These are phyloP conservation scores for Malurus melanocephalus DNA, from an alignment of 2,113 vertebrate genomes.

Conservation along the genomic window DNA sequence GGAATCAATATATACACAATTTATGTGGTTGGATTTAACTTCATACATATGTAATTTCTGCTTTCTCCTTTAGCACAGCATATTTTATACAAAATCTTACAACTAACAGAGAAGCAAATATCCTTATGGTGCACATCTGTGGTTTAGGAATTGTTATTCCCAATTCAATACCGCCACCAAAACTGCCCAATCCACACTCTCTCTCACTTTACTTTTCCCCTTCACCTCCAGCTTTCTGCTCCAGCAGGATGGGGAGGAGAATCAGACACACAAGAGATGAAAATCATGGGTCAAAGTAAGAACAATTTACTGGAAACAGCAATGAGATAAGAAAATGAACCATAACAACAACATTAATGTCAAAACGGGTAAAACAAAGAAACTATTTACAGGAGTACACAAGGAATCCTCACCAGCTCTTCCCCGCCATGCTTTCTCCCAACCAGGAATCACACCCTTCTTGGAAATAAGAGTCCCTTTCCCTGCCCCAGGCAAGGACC, in stretches of 20 bases:
- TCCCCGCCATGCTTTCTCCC: neutral
- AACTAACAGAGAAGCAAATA: neutral
- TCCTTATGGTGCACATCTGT: neutral
- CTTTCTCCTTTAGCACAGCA: neutral
- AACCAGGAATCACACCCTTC: neutral
- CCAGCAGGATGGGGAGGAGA: neutral
- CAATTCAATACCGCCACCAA: fast-evolving
- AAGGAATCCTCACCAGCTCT: neutral
- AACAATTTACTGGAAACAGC: neutral
- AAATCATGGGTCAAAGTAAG: neutral
- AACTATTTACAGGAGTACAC: neutral
- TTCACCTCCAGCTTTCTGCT: neutral
- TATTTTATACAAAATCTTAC: neutral
- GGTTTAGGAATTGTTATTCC: neutral
- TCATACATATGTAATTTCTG: neutral
- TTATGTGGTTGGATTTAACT: neutral
- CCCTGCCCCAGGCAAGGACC: neutral
- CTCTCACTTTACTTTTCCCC: neutral
- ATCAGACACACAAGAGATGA: neutral
- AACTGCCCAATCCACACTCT: neutral
- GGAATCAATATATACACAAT: neutral
- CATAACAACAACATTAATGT: neutral
- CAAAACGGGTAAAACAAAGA: neutral
- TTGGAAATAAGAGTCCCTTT: neutral
- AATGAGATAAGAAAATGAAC: neutral